Base-by-base conservation (phyloP, 1,140 invertebrate genomes). In the Solenopsis fugax region DNA sequence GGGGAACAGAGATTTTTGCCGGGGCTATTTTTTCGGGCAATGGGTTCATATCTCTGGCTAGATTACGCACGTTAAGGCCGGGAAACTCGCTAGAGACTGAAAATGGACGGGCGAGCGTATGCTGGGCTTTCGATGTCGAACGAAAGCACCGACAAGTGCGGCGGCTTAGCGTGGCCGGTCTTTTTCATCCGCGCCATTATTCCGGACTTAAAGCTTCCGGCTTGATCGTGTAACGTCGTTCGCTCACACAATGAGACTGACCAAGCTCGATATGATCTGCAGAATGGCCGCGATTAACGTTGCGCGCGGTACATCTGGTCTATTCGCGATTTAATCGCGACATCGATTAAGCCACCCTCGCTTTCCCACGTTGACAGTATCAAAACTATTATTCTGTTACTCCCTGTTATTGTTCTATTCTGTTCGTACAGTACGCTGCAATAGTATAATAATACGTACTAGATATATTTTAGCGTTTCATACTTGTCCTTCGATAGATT, bases 101-200 rank as follows among this genome's bases (percentile, higher is more conserved):
- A 77, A 85, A 90, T 87, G 86, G 85, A 90, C 88, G 80, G 10
- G 18, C 24, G 75, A 58, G 64, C 21, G 37, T 21, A 71, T 60
- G 78, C 48, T 60, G 41, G 71, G 87, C 50, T 91, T 58, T 64
- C 77, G 69, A 86, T 88, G 87, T 78, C 76, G 71, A 73, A 86
- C 77, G 82, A 84, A 88, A 90, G 77, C 65, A 77, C 82, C 89
- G 58, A 88, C 87, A 88, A 89, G 54, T 54, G 54, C 58, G 89
- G 78, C 78, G 69, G 78, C 87, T 91, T 91, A 91, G 72, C 86
- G 87, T 77, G 56, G 87, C 80, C 69, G 71, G 56, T 50, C 62
- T 41, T 77, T 87, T 64, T 91, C 58, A 88, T 87, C 85, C 73
- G 10, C 58, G 67, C 85, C 75, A 90, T 91, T 91, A 91, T 77